phyloP scores from a whole-genome alignment of 2,113 vertebrate species.

The Leiothrix lutea region DNA sequence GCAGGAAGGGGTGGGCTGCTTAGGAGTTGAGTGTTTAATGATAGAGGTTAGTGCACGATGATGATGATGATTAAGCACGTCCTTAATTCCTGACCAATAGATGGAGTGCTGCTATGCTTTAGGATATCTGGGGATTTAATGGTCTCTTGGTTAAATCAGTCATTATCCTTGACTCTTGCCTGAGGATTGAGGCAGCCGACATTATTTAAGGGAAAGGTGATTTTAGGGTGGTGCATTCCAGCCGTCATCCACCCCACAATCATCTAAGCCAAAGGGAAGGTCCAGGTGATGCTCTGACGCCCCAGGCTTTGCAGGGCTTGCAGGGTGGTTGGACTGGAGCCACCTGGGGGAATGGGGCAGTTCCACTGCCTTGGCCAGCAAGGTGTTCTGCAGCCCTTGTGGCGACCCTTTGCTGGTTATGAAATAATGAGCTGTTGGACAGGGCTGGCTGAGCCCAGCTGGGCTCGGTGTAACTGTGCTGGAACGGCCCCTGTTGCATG shows the following conservation, averaged over 20 bases:
- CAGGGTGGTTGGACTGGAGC: neutral
- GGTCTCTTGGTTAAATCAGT: conserved; percentile 27
- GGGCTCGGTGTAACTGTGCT: neutral
- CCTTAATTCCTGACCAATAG: conserved; percentile 43
- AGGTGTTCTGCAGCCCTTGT: neutral
- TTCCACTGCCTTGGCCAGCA: neutral
- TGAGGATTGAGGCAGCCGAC: neutral
- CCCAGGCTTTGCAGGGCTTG: neutral
- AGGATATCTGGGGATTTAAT: conserved; percentile 30
- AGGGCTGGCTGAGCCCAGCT: neutral
- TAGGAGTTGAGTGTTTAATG: neutral
- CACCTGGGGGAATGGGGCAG: rapidly evolving
- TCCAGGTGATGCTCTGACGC: rapidly evolving
- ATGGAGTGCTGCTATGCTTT: conserved; percentile 19
- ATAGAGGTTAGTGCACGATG: neutral
- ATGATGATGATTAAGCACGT: neutral
- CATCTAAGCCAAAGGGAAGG: neutral
- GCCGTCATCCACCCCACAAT: neutral
- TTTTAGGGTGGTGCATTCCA: neutral
- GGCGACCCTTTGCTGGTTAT: neutral
- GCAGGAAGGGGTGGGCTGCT: neutral
- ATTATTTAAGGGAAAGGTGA: neutral
- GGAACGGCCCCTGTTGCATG: conserved; percentile 12
- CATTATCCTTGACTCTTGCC: conserved; percentile 37
- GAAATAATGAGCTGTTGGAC: neutral